phyloP scores from a whole-genome alignment of 2,113 vertebrate species.

The Mirounga angustirostris region DNA sequence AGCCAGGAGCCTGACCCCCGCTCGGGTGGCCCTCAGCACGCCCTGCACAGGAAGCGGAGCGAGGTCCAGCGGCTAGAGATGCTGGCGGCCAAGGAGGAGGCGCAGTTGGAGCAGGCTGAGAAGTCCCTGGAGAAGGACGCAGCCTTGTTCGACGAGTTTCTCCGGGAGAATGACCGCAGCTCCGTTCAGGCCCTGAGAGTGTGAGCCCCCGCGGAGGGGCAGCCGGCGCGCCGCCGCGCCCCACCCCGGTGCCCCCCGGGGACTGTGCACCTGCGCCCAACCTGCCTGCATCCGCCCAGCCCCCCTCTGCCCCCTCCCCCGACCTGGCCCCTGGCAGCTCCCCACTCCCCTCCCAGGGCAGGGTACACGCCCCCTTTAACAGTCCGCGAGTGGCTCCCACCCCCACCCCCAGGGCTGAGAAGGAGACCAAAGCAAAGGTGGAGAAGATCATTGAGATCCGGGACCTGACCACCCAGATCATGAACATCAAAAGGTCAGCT shows the following conservation, averaged over 20 bases:
- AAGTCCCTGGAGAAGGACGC: slow-evolving; percentile 89
- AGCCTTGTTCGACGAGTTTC: slow-evolving; percentile 90
- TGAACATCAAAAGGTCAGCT: slow-evolving; percentile 90
- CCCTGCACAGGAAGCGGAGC: slow-evolving; percentile 88
- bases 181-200: slow-evolving; percentile 90
- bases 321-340: too few species aligned
- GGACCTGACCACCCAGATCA: slow-evolving; percentile 89
- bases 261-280: not conserved
- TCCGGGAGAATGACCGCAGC: slow-evolving; percentile 92
- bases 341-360: not conserved
- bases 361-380: not conserved
- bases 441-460: slow-evolving; percentile 91
- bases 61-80: slow-evolving; percentile 92
- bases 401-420: slow-evolving; percentile 89
- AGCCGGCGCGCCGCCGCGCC: not conserved
- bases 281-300: not conserved
- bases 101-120: slow-evolving; percentile 88
- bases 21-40: slow-evolving; percentile 86
- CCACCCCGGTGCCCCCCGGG: not conserved
- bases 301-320: accelerated
- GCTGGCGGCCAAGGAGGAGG: slow-evolving; percentile 87
- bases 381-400: not conserved
- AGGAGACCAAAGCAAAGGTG: slow-evolving; percentile 90
- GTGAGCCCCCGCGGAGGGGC: slow-evolving; percentile 85
- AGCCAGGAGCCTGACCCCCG: not conserved